phyloP scores from a whole-genome alignment of 2,113 vertebrate genomes.

The Fulmarus glacialis region DNA sequence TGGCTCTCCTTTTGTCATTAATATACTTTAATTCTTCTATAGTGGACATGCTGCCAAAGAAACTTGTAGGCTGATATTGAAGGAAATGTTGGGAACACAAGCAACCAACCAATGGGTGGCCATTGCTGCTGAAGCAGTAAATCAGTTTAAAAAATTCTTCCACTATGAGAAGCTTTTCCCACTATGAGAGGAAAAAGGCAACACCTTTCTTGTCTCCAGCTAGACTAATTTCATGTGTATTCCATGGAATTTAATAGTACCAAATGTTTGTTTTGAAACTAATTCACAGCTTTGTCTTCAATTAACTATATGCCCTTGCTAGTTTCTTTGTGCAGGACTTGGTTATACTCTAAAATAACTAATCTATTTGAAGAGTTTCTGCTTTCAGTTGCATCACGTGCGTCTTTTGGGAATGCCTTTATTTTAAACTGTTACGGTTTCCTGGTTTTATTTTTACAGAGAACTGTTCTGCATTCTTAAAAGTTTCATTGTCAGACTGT shows the following conservation, averaged over 20 bases:
- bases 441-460: conserved; percentile 46
- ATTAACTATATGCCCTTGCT: neutral
- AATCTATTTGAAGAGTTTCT: neutral
- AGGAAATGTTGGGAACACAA: neutral
- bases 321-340: neutral
- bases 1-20: too few relatives aligned
- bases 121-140: neutral
- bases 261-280: neutral
- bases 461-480: neutral
- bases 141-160: neutral
- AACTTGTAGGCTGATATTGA: neutral
- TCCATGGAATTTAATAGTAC: neutral
- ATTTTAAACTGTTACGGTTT: neutral
- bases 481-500: neutral
- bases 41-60: neutral
- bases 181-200: neutral
- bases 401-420: neutral
- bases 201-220: neutral
- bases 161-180: neutral
- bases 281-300: neutral
- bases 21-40: neutral
- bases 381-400: neutral
- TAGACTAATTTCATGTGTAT: neutral
- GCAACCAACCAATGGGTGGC: neutral
- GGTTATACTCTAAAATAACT: neutral